Evolutionary conservation across 2,113 vertebrate species (phyloP), one percentile per base, ranked within the genome.

Genomic region (Triplophysa siluroides): DNA sequence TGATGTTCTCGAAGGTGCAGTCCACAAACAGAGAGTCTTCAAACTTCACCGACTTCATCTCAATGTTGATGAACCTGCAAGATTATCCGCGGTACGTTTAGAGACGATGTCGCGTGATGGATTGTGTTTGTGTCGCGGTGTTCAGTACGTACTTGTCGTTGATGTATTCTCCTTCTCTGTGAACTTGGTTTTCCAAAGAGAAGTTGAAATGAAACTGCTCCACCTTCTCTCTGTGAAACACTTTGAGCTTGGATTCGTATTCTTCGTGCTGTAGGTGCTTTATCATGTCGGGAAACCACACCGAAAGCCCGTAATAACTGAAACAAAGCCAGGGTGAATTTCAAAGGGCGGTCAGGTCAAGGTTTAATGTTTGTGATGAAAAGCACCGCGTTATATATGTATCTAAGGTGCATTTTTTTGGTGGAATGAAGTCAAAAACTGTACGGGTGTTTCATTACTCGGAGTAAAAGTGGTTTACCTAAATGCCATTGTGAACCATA

Each of bases 281-380:
- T 81, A 99, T 98, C 96, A 98, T 98, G 84, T 99, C 97, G 1
- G 97, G 97, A 86, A 98, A 99, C 97, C 97, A 99, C 66, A 99
- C 97, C 0, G 93, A 95, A 84, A 99, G 92, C 47, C 97, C 97
- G 12, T 98, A 99, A 87, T 96, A 98, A 88, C 97, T 99, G 87
- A 12, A 80, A 84, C 24, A 76, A 72, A 80, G 8, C 43, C 8
- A 45, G 43, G 43, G 12, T 11, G 47, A 18, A 75, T 13, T 47
- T 16, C 13, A 21, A 47, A 56, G 24, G 12, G 5, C 14, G 11
- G 43, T 45, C 43, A 45, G 2, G 43, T 45, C 43, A 45, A 45
- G 10, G 1, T 52, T 52, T 52, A 18, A 3, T 52, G 50, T 52
- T 52, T 16, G 12, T 16, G 4, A 50, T 50, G 14, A 50, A 50